Evolutionary conservation across 2,888 invertebrate genomes (phyloP).

Genomic region (Emesis furor): DNA sequence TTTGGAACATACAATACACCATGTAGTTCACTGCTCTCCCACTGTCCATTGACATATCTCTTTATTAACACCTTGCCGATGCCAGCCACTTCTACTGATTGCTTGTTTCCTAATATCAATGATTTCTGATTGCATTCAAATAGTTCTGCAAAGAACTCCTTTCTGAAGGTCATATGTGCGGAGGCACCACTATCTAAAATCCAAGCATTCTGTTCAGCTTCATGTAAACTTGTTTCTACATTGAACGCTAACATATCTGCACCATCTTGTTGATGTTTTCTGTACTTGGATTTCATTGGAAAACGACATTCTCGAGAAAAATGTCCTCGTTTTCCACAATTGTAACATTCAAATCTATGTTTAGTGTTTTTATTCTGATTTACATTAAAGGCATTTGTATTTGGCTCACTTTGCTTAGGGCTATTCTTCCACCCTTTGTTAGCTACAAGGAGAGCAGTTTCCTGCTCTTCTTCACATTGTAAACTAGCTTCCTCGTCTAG

Average conservation of each 20-base stretch:
- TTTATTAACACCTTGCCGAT: slow-evolving; percentile 70
- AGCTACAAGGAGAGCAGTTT: slow-evolving; percentile 63
- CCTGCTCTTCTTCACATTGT: slow-evolving; percentile 52
- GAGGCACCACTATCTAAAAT: too few species aligned
- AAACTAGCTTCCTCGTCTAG: slow-evolving; percentile 66
- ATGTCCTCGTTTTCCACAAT: slow-evolving; percentile 73
- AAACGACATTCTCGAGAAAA: slow-evolving; percentile 73
- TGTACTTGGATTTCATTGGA: slow-evolving; percentile 55
- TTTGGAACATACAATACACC: slow-evolving; percentile 65
- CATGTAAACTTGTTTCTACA: slow-evolving; percentile 22
- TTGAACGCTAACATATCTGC: slow-evolving; percentile 70
- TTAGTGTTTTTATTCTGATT: slow-evolving; percentile 20
- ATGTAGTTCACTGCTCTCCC: slow-evolving; percentile 60
- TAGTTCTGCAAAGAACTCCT: too few species aligned
- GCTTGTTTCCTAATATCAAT: slow-evolving; percentile 71
- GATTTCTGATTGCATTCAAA: slow-evolving; percentile 54
- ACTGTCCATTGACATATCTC: slow-evolving; percentile 71
- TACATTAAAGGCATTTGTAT: background rate
- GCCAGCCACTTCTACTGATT: slow-evolving; percentile 68
- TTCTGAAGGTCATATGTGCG: too few species aligned
- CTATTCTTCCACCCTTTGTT: slow-evolving; percentile 35
- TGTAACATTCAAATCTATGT: slow-evolving; percentile 74
- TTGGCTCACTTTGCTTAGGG: slow-evolving; percentile 27
- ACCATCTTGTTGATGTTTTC: slow-evolving; percentile 36
- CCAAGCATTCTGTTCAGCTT: slow-evolving; percentile 30